Conservation (phyloP, 2,113 vertebrate species). For the Chrysochloris asiatica region DNA sequence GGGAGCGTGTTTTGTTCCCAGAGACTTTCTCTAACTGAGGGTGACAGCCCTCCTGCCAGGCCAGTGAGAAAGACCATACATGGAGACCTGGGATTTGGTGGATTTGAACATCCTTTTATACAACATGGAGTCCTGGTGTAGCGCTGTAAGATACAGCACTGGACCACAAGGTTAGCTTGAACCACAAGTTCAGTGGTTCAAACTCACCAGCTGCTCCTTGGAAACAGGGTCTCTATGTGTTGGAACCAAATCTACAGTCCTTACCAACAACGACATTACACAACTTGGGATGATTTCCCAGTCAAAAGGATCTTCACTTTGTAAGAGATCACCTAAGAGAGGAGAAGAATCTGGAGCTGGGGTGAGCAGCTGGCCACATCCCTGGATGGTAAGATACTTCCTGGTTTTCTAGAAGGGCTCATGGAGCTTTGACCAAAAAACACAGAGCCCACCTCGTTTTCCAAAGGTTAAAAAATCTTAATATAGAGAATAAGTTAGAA, state of each 20-base stretch:
- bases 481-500: conserved; percentile 10
- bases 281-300: not conserved
- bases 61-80: not conserved
- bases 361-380: conserved; percentile 12
- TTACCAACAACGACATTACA: too few relatives aligned
- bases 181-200: too few relatives aligned
- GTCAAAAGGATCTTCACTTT: not conserved
- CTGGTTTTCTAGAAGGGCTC: not conserved
- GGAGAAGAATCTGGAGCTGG: conserved; percentile 12
- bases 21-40: conserved; percentile 1
- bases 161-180: too few relatives aligned
- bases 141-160: too few relatives aligned
- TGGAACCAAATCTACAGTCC: too few relatives aligned
- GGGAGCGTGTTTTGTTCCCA: not conserved
- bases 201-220: not conserved
- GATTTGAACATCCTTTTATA: not conserved
- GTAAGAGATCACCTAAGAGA: not conserved
- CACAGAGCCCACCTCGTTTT: not conserved
- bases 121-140: too few relatives aligned
- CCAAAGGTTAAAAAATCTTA: conserved; percentile 15
- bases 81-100: not conserved
- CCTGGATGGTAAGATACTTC: conserved; percentile 41
- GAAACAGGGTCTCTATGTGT: too few relatives aligned
- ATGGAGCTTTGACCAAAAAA: not conserved
- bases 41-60: not conserved